Percentiles rank a stretch among this genome's conserved stretches.
These are phyloP conservation scores for Holacanthus passer DNA, from an alignment of 2,113 vertebrate species.

Conservation along the genomic window DNA sequence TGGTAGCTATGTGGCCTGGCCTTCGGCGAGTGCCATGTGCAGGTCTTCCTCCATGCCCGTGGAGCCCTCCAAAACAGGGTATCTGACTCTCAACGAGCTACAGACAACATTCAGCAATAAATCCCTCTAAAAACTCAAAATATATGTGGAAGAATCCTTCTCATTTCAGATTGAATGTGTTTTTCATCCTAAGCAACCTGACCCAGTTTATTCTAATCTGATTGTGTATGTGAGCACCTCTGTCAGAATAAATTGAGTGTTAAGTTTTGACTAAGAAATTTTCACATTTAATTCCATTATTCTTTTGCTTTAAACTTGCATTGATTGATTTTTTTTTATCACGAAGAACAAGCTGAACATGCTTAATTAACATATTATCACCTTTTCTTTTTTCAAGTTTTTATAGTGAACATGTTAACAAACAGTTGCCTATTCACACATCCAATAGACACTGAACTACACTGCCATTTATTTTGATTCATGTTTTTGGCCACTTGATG, in stretches of 20 bases:
- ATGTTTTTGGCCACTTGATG: not conserved
- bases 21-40: constrained; percentile 40
- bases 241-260: not conserved
- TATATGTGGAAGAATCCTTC: not conserved
- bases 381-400: not conserved
- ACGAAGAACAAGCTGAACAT: not conserved
- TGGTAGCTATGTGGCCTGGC: constrained; percentile 40
- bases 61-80: constrained; percentile 75
- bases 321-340: no score
- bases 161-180: not conserved
- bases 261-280: not conserved
- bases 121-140: constrained; percentile 72
- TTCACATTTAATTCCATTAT: not conserved
- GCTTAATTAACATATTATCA: not conserved
- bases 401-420: not conserved
- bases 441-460: not conserved
- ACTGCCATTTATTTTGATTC: not conserved
- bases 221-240: not conserved
- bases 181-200: not conserved
- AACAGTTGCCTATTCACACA: not conserved
- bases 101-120: constrained; percentile 83
- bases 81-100: constrained; percentile 84
- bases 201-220: not conserved
- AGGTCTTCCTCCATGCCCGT: constrained; percentile 80
- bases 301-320: not conserved